Base-by-base conservation (phyloP, 2,888 invertebrate species). In the Entomobrya multifasciata region DNA sequence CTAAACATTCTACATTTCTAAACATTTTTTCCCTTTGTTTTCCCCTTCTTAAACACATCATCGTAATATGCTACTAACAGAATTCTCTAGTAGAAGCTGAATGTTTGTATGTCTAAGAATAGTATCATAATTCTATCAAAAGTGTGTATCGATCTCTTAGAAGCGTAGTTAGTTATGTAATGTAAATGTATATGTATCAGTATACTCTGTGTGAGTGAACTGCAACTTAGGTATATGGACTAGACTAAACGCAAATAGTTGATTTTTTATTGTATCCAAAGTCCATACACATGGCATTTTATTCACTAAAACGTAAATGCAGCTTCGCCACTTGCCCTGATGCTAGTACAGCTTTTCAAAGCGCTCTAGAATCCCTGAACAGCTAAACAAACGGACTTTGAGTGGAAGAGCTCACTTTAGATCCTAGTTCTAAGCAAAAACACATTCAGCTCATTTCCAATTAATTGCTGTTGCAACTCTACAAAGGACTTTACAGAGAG, bases 381-480 rank as follows among this genome's bases (percentile, higher is more conserved):
- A n/a, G 2, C 41, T 41, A n/a, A 20, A 62, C 65, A 30, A 30
- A 22, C 20, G 13, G 41, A 22, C 44, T n/a, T n/a, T n/a, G n/a
- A n/a, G n/a, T 72, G 52, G 44, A n/a, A 22, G 52, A 65, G 20
- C 47, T 82, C 72, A 49, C 52, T 74, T 25, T 20, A 17, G 20
- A 41, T 44, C 17, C 30, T 67, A 77, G 67, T 67, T 52, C 77
- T 65, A 41, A 84, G 77, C 67, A 84, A 84, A 84, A 52, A 77
- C 70, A 25, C 25, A 84, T 67, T 55, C 67, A 72, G 76, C 76
- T 83, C 83, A 65, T 76, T 84, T 84, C 84, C 84, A 84, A 84
- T 84, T 84, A 84, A 84, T 77, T 84, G 67, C 77, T 77, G 65
- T 67, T 77, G 22, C 76, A 83, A 83, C 17, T 62, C 57, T 47